Evolutionary conservation across 2,113 vertebrate species (phyloP).

Genomic region (Cephalophus harveyi): DNA sequence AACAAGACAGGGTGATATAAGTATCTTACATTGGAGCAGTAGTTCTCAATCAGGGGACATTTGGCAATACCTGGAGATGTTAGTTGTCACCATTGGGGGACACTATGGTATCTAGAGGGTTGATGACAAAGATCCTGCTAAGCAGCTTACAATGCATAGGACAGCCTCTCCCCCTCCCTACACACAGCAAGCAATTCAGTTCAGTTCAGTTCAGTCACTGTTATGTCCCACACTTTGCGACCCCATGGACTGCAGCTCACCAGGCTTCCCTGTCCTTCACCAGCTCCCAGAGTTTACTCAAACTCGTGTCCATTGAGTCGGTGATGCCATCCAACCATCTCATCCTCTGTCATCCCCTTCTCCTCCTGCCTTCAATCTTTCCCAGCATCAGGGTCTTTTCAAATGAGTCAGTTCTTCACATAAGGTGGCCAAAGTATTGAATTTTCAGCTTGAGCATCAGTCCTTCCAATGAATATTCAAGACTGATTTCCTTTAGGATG

Average conservation of each 20-base stretch:
- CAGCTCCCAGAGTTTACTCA: background rate
- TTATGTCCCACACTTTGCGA: background rate
- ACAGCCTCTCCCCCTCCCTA: background rate
- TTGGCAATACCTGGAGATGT: background rate
- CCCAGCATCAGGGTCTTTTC: background rate
- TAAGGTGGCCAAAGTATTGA: background rate
- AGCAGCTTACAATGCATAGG: background rate
- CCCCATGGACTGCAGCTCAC: background rate
- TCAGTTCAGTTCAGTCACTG: background rate
- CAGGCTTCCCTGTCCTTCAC: background rate
- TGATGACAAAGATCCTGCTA: background rate
- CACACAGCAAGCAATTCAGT: background rate
- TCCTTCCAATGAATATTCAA: background rate
- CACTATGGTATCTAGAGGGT: background rate
- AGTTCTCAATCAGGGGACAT: background rate
- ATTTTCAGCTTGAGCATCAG: background rate
- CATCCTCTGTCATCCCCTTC: background rate
- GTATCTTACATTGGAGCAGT: background rate
- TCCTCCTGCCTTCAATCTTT: background rate
- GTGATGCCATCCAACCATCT: background rate
- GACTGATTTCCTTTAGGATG: background rate
- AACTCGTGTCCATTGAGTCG: background rate
- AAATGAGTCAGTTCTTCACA: background rate
- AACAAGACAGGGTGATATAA: background rate
- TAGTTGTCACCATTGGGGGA: background rate